Conservation (phyloP, 2,888 invertebrate genomes). For the Pterobdella sp. region DNA sequence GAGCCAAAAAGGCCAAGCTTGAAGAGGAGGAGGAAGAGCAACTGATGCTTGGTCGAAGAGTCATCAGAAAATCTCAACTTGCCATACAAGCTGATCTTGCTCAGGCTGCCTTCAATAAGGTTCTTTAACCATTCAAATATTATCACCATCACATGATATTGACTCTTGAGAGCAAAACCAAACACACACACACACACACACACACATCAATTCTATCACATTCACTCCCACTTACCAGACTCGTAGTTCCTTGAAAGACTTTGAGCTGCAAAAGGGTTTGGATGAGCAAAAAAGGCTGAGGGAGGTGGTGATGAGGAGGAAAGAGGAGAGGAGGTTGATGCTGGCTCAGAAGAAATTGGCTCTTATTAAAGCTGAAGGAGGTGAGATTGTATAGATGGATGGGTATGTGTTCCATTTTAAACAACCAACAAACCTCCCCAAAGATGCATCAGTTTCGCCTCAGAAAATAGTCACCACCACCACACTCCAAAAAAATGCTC, state of each 20-base stretch:
- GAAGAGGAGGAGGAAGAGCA: background rate
- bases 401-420: background rate
- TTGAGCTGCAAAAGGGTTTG: constrained; percentile 57
- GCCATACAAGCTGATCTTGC: no score
- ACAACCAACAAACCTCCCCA: background rate
- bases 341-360: background rate
- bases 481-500: background rate
- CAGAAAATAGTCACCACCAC: background rate
- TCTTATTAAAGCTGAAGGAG: background rate
- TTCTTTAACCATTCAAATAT: no score
- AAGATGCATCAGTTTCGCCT: background rate
- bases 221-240: constrained; percentile 65
- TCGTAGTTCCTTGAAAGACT: constrained; percentile 62
- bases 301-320: background rate
- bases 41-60: background rate
- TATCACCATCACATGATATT: no score
- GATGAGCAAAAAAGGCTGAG: constrained; percentile 10
- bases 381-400: background rate
- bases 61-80: background rate
- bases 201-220: constrained; percentile 6
- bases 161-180: no score
- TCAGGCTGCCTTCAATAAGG: no score
- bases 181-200: constrained; percentile 17
- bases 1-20: background rate
- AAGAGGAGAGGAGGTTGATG: constrained; percentile 3